Base-by-base conservation (phyloP, 2,797 vertebrate species). In the Lithobates pipiens region DNA sequence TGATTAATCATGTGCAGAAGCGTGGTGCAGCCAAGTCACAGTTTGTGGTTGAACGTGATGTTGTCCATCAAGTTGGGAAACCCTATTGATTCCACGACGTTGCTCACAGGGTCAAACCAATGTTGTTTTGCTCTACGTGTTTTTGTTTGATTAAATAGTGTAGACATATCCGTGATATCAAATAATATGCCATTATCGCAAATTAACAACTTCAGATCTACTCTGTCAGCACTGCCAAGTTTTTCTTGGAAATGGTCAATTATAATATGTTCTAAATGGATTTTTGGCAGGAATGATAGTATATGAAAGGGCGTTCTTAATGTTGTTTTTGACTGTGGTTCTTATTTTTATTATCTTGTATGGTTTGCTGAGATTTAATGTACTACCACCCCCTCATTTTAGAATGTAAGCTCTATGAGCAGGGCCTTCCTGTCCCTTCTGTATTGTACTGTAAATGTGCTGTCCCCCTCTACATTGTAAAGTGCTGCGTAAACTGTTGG, bases 41-140 rank as follows among this genome's bases (percentile, higher is more conserved):
- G 78, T 71, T 72, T 80, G 46, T 57, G 68, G 78, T 72, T 71
- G 78, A 72, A 80, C 46, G 67, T 80, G 78, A 80, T 80, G 78
- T 80, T 68, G 34, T 71, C 69, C 69, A 80, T 80, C 78, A 80
- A 72, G 32, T 72, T 80, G 21, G 78, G 78, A 61, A 80, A 57
- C 78, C 68, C 68, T 80, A 80, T 72, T 57, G 78, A 80, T 71
- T 70, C 15, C 10, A 70, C 39, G 70, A 70, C 7, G 54, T 69
- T 42, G 42, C 77, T 80, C 32, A 50, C 77, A 70, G 44, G 77
- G 63, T 80, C 77, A 80, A 80, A 80, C 65, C n/a, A 27, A 44
- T 50, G 46, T 80, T 80, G 44, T 70, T 80, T 57, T 77, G 54
- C 11, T 39, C 70, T 69, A 23, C 65, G 27, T 44, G 27, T 79